These are phyloP conservation scores for Pilophorus perplexus DNA, from an alignment of 2,888 invertebrate species.

Conservation along the genomic window DNA sequence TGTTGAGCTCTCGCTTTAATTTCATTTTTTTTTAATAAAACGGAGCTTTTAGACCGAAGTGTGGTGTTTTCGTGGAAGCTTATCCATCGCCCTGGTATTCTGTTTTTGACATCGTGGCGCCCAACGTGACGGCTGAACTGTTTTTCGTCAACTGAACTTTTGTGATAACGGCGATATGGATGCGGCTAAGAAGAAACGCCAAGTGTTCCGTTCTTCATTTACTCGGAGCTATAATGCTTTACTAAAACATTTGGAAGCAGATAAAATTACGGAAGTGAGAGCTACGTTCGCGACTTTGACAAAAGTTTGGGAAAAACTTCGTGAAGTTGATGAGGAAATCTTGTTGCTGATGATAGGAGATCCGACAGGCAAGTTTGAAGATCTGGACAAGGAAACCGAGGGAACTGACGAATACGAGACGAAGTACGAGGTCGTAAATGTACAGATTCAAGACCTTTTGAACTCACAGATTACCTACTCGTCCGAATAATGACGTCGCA, in stretches of 20 bases:
- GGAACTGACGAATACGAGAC: neutral
- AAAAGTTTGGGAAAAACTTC: neutral
- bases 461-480: neutral
- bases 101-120: neutral
- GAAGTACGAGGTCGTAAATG: neutral
- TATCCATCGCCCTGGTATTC: too few relatives aligned
- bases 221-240: neutral
- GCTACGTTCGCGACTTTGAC: neutral
- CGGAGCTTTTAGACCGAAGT: too few relatives aligned
- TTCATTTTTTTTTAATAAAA: too few relatives aligned
- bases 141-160: neutral
- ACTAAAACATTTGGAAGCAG: neutral
- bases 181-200: neutral
- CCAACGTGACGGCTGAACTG: neutral
- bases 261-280: neutral
- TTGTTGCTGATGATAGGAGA: constrained; percentile 1
- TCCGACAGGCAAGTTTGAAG: neutral
- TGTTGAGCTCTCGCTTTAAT: too few relatives aligned
- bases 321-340: neutral
- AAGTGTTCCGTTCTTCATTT: neutral
- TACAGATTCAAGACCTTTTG: neutral
- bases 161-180: neutral
- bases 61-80: too few relatives aligned
- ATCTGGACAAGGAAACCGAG: neutral
- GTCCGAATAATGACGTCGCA: neutral